Conservation (phyloP, 2,113 vertebrate species). For the Perognathus longimembris region DNA sequence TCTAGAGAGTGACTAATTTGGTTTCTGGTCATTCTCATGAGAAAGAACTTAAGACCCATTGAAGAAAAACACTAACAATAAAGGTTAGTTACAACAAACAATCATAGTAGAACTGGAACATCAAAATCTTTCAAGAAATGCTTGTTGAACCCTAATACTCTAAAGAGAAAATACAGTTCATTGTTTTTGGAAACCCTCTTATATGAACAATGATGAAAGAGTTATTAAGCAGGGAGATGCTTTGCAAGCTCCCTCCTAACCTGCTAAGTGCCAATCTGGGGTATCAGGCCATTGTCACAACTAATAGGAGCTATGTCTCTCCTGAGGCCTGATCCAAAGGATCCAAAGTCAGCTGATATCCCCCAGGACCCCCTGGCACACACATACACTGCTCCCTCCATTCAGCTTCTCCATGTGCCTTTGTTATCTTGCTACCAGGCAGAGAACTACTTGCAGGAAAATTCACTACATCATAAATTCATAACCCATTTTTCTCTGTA, state of each 20-base stretch:
- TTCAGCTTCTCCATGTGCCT: neutral
- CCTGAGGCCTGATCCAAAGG: neutral
- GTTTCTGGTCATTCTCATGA: neutral
- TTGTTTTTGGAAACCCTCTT: neutral
- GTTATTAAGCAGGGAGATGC: neutral
- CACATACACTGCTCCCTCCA: too few relatives aligned
- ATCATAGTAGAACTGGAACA: accelerated
- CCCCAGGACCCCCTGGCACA: neutral
- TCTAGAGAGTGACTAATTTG: too few relatives aligned
- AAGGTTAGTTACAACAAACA: neutral
- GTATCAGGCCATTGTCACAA: neutral
- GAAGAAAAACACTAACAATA: neutral
- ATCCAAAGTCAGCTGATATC: neutral
- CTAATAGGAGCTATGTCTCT: neutral
- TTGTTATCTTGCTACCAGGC: conserved; percentile 38
- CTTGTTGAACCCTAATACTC: neutral
- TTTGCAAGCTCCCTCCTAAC: neutral
- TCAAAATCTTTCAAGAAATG: neutral
- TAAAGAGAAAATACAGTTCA: neutral
- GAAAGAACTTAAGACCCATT: neutral
- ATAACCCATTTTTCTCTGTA: conserved; percentile 81
- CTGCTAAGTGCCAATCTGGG: neutral
- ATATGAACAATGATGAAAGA: neutral
- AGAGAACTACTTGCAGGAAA: conserved; percentile 47
- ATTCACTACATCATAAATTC: conserved; percentile 75